phyloP scores from a whole-genome alignment of 53 echinoderm and acorn worm species.

The Glandiceps talaboti region DNA sequence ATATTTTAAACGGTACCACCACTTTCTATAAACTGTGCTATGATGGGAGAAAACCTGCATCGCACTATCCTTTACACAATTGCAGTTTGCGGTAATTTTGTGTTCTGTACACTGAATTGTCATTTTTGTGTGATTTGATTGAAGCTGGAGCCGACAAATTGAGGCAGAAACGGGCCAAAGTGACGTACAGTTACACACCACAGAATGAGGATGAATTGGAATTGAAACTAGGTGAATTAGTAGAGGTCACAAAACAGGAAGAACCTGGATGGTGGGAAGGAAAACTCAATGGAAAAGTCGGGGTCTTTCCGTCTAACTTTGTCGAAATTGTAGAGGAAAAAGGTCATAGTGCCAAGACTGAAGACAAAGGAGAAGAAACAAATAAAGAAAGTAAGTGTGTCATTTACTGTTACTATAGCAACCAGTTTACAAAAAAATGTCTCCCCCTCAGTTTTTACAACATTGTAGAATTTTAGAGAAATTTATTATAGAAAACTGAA shows the following conservation, averaged over 20 bases:
- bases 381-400: neutral
- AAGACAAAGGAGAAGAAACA: neutral
- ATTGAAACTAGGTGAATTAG: conserved; percentile 30
- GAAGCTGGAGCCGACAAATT: conserved; percentile 9
- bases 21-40: too few species aligned
- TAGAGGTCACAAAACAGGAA: conserved; percentile 52
- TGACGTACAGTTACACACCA: conserved; percentile 74
- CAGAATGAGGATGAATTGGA: conserved; percentile 74
- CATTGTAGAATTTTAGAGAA: too few species aligned
- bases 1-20: too few species aligned
- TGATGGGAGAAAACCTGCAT: too few species aligned
- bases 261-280: conserved; percentile 99
- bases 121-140: too few species aligned
- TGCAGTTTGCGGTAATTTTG: too few species aligned
- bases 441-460: too few species aligned
- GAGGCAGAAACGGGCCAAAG: conserved; percentile 60
- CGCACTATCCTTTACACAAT: too few species aligned
- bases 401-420: too few species aligned
- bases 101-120: too few species aligned
- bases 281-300: conserved; percentile 45
- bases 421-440: too few species aligned
- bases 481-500: too few species aligned
- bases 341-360: neutral
- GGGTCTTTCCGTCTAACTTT: conserved; percentile 94
- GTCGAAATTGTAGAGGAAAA: conserved; percentile 36